Evolutionary conservation across 37 sponge, comb jelly and placozoan species (phyloP).

Genomic region (Chondrilla cf. caribensis): DNA sequence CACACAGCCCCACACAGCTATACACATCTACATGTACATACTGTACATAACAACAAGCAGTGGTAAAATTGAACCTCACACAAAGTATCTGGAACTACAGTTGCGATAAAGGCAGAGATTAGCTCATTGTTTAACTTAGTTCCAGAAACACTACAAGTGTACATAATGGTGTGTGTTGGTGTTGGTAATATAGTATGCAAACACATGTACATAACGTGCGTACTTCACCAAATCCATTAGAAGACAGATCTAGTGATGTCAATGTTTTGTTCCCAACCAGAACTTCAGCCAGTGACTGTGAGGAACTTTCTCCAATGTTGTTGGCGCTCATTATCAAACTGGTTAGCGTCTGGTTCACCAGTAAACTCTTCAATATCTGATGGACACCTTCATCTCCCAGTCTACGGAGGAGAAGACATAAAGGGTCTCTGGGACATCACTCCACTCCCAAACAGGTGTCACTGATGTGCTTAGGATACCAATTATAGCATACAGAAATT

Average conservation of each 20-base stretch:
- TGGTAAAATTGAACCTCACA: too few relatives aligned
- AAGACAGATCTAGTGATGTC: conserved; percentile 48
- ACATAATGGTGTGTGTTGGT: too few relatives aligned
- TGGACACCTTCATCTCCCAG: conserved; percentile 86
- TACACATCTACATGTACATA: too few relatives aligned
- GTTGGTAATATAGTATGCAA: too few relatives aligned
- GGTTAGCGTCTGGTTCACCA: conserved; percentile 65
- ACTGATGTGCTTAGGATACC: background rate
- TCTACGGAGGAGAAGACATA: too few relatives aligned
- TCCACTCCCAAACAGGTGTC: background rate
- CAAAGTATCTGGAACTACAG: too few relatives aligned
- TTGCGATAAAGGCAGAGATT: too few relatives aligned
- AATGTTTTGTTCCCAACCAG: conserved; percentile 69
- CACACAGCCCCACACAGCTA: too few relatives aligned
- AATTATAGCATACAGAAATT: background rate
- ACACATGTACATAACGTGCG: too few relatives aligned
- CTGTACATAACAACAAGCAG: too few relatives aligned
- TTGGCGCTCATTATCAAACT: conserved; percentile 73
- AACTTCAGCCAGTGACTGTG: conserved; percentile 77
- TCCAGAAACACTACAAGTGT: too few relatives aligned
- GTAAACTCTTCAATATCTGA: conserved; percentile 72
- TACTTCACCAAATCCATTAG: conserved; percentile 86
- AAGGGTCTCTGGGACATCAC: background rate
- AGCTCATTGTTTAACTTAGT: too few relatives aligned
- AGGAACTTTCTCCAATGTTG: conserved; percentile 73